Percentiles rank a stretch among this genome's conserved stretches.
Evolutionary conservation across 1,140 invertebrate species (phyloP).

Genomic region (Brachionus rotundiformis): DNA sequence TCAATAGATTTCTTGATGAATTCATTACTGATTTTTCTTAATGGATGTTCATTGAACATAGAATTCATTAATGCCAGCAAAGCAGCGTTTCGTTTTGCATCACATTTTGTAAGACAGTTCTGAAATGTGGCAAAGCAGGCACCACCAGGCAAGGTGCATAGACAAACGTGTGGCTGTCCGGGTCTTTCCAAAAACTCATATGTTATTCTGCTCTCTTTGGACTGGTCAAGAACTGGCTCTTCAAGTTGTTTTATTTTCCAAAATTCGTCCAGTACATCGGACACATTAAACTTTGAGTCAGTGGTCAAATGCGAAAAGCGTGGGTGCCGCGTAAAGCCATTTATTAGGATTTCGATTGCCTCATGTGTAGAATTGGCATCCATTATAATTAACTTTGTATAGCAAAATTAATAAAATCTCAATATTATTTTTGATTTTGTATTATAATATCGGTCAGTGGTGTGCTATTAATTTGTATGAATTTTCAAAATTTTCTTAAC

Average conservation of each 20-base stretch:
- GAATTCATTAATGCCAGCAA: conserved; percentile 96
- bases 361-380: background rate
- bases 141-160: conserved; percentile 87
- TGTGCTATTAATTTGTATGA: background rate
- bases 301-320: conserved; percentile 57
- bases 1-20: conserved; percentile 89
- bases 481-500: background rate
- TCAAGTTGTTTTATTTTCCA: conserved; percentile 90
- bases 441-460: background rate
- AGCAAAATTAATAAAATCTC: too few species aligned
- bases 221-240: conserved; percentile 74
- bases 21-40: conserved; percentile 84
- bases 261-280: conserved; percentile 90
- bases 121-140: conserved; percentile 93
- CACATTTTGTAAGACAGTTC: conserved; percentile 90
- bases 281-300: conserved; percentile 77
- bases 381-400: background rate
- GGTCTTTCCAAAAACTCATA: conserved; percentile 89
- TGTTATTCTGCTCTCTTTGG: conserved; percentile 75
- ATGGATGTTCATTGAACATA: conserved; percentile 92
- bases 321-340: conserved; percentile 26
- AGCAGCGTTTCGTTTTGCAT: conserved; percentile 84
- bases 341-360: conserved; percentile 37
- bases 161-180: conserved; percentile 87
- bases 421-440: too few species aligned